phyloP scores from a whole-genome alignment of 1,140 invertebrate genomes.

The Andrena cerasifolii region DNA sequence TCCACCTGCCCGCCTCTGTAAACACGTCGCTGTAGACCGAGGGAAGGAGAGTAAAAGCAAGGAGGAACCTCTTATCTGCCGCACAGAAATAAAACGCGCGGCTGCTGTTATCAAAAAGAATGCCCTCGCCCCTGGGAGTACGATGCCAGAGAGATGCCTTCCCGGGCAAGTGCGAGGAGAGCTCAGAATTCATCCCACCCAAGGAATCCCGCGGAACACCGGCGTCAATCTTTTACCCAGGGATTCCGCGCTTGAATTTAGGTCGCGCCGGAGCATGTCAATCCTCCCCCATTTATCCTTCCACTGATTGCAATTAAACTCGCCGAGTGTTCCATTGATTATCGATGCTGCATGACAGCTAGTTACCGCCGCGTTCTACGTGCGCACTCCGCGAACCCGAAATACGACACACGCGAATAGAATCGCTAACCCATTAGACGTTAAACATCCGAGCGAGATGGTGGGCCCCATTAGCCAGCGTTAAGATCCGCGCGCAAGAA shows the following conservation, averaged over 20 bases:
- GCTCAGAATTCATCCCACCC: neutral
- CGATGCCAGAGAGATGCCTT: neutral
- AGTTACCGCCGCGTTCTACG: no score
- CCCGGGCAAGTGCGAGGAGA: neutral
- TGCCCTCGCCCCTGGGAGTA: slow-evolving; percentile 17
- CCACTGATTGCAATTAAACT: no score
- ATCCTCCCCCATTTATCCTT: no score
- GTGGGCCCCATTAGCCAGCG: no score
- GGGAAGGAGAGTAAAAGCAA: slow-evolving; percentile 47
- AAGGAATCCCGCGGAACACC: neutral
- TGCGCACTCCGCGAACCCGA: no score
- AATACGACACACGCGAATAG: no score
- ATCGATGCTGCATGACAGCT: no score
- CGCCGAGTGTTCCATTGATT: no score
- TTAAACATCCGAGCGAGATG: no score
- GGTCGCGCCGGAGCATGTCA: neutral
- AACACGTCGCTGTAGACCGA: slow-evolving; percentile 29
- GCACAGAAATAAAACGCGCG: slow-evolving; percentile 39
- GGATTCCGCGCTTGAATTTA: neutral
- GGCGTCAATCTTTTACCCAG: neutral
- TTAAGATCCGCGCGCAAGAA: no score
- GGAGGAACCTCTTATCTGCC: slow-evolving; percentile 45
- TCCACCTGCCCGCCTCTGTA: slow-evolving; percentile 43
- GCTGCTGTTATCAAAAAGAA: slow-evolving; percentile 28
- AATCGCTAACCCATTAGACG: no score